Evolutionary conservation across 2,113 vertebrate species (phyloP).

Genomic region (Pseudorasbora parva): DNA sequence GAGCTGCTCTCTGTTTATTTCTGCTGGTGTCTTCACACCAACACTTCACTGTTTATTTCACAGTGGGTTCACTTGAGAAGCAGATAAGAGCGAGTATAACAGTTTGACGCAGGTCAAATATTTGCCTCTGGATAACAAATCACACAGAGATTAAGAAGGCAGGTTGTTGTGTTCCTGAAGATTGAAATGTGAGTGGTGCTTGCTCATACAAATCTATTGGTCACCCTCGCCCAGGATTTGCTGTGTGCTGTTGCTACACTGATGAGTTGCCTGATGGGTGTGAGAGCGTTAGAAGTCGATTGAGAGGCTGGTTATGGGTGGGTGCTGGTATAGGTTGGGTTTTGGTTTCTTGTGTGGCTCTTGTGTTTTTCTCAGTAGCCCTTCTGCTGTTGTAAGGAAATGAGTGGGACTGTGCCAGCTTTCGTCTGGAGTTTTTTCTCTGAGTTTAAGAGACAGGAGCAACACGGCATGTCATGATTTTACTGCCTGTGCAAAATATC

Average conservation of each 20-base stretch:
- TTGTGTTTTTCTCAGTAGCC: background rate
- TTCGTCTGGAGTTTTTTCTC: background rate
- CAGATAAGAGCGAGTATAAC: conserved; percentile 8
- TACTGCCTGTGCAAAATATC: background rate
- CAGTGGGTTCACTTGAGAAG: background rate
- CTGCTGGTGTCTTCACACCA: background rate
- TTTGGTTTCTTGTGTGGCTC: conserved; percentile 12
- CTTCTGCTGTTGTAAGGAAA: background rate
- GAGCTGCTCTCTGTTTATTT: background rate
- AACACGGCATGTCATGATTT: background rate
- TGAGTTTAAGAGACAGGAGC: background rate
- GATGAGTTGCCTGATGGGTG: background rate
- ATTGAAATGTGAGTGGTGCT: background rate
- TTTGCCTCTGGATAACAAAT: background rate
- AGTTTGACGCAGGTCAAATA: background rate
- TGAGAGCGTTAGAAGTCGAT: background rate
- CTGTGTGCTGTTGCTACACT: background rate
- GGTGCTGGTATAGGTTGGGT: background rate
- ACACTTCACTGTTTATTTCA: too few relatives aligned
- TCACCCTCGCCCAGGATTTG: background rate
- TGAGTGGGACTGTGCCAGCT: background rate
- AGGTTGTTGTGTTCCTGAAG: background rate
- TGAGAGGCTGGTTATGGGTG: background rate
- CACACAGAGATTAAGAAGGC: background rate
- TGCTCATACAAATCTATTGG: background rate